Conservation (phyloP, 2,888 invertebrate species). For the Drosophila borealis region DNA sequence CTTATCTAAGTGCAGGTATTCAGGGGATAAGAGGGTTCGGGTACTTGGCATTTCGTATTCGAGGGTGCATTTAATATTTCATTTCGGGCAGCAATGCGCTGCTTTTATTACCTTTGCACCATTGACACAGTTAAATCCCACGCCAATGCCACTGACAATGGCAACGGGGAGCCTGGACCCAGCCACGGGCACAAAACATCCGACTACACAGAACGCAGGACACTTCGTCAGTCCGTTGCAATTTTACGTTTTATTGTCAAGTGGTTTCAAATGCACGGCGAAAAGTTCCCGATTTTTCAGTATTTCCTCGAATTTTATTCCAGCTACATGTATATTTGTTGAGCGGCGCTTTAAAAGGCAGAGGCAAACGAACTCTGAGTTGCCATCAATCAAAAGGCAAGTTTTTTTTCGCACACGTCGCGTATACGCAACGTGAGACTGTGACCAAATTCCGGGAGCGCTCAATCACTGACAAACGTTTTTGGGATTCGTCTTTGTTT, state of each 20-base stretch:
- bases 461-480: slow-evolving; percentile 73
- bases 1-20: slow-evolving; percentile 29
- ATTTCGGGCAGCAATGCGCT: slow-evolving; percentile 66
- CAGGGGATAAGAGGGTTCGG: not conserved
- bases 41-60: slow-evolving; percentile 23
- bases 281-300: slow-evolving; percentile 34
- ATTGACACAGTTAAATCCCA: slow-evolving; percentile 71
- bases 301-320: not conserved
- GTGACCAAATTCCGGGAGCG: slow-evolving; percentile 34
- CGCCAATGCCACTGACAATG: slow-evolving; percentile 65
- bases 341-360: slow-evolving; percentile 28
- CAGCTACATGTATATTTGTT: slow-evolving; percentile 20
- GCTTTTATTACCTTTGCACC: slow-evolving; percentile 75
- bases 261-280: slow-evolving; percentile 70
- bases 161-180: slow-evolving; percentile 26
- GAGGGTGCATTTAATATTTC: slow-evolving; percentile 75
- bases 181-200: slow-evolving; percentile 11
- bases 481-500: not conserved
- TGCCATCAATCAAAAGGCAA: slow-evolving; percentile 62
- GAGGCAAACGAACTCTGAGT: slow-evolving; percentile 56
- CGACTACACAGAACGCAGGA: slow-evolving; percentile 44
- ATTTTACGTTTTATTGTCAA: slow-evolving; percentile 71
- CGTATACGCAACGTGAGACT: slow-evolving; percentile 51
- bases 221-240: slow-evolving; percentile 57
- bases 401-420: slow-evolving; percentile 48